Evolutionary conservation across 2,797 vertebrate genomes (phyloP).

Genomic region (Lacerta agilis): DNA sequence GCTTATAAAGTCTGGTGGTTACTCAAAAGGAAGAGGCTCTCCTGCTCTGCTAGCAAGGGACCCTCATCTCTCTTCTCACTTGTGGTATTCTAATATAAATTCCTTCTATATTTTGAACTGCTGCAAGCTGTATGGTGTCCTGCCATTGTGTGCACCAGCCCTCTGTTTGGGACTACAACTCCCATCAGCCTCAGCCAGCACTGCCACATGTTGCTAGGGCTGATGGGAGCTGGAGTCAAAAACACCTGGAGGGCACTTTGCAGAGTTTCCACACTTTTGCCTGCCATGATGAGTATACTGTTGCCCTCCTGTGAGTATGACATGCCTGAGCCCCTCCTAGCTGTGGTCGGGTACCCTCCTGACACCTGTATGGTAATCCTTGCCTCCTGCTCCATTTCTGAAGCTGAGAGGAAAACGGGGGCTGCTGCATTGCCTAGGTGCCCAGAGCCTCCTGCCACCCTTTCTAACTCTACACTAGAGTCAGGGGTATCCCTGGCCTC

Average conservation of each 20-base stretch:
- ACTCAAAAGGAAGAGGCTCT: background rate
- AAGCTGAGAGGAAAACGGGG: background rate
- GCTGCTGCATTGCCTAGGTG: background rate
- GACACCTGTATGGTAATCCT: background rate
- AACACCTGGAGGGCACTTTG: too few species aligned
- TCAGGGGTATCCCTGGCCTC: background rate
- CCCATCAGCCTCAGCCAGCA: too few species aligned
- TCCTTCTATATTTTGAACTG: background rate
- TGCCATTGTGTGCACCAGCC: too few species aligned
- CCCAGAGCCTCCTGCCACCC: background rate
- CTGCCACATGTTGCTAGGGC: too few species aligned
- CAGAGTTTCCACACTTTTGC: background rate
- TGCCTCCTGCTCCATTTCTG: background rate
- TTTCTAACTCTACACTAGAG: background rate
- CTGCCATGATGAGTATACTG: background rate
- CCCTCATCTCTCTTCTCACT: background rate
- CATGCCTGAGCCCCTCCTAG: background rate
- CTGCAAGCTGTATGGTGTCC: too few species aligned
- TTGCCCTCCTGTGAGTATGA: too few species aligned
- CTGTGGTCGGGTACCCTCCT: too few species aligned
- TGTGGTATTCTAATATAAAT: background rate
- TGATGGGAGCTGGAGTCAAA: too few species aligned
- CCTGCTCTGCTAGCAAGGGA: background rate
- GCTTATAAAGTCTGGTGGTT: background rate
- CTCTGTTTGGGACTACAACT: background rate